These are phyloP conservation scores for Pseudochaenichthys georgianus DNA, from an alignment of 2,797 vertebrate genomes.

Conservation along the genomic window DNA sequence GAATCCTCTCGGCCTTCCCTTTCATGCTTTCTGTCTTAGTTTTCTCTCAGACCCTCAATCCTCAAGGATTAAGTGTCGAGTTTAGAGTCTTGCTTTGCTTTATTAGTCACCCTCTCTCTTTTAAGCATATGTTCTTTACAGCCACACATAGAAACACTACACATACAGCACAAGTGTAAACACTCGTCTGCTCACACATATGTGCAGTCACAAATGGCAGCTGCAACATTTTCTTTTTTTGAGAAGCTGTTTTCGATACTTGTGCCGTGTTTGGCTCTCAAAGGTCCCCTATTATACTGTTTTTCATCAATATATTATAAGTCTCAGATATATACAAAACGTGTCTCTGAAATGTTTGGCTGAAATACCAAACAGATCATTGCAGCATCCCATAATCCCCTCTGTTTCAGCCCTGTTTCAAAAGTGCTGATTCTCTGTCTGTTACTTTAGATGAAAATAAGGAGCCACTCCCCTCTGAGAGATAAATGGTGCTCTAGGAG, in stretches of 20 bases:
- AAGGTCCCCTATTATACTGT: too few relatives aligned
- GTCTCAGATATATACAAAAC: too few relatives aligned
- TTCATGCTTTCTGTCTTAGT: constrained; percentile 54
- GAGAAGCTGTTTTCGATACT: constrained; percentile 3
- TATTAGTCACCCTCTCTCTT: constrained; percentile 50
- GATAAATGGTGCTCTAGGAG: too few relatives aligned
- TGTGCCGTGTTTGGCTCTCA: constrained; percentile 14
- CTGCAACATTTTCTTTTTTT: background rate
- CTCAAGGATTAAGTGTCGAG: constrained; percentile 36
- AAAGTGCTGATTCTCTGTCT: too few relatives aligned
- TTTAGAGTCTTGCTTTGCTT: constrained; percentile 32
- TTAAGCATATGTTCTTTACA: constrained; percentile 26
- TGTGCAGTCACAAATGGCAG: constrained; percentile 14
- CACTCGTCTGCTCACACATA: background rate
- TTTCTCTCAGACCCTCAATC: constrained; percentile 50
- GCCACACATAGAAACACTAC: constrained; percentile 12
- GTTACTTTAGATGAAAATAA: too few relatives aligned
- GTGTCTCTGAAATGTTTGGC: too few relatives aligned
- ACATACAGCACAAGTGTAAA: background rate
- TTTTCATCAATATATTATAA: too few relatives aligned
- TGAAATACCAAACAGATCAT: too few relatives aligned
- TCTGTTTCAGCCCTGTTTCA: too few relatives aligned
- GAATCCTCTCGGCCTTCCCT: constrained; percentile 41
- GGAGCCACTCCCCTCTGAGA: too few relatives aligned
- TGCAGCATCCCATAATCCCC: too few relatives aligned